Conservation (phyloP, 23 tunicate genomes). For the Diplosoma virens region DNA sequence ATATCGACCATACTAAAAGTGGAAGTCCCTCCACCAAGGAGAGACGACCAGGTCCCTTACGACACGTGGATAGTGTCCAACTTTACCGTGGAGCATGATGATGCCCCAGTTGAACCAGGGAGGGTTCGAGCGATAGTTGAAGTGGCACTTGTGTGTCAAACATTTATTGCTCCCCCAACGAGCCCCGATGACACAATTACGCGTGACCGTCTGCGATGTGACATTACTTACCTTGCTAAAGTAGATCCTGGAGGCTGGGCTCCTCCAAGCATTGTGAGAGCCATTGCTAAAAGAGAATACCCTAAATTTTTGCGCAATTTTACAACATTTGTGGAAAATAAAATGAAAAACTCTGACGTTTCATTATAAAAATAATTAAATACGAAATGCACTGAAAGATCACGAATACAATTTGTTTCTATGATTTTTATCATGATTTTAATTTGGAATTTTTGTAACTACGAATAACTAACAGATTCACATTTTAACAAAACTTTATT, state of each 20-base stretch:
- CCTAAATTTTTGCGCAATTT: conserved; percentile 75
- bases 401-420: too few species aligned
- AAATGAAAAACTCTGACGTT: conserved; percentile 52
- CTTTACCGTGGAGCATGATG: conserved; percentile 65
- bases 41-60: conserved; percentile 23
- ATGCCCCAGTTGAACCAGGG: conserved; percentile 30
- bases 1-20: conserved; percentile 60
- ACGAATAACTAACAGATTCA: too few species aligned
- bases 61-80: conserved; percentile 87
- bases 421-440: too few species aligned
- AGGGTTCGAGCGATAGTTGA: conserved; percentile 67
- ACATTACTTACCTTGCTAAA: conserved; percentile 77
- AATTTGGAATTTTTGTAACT: too few species aligned
- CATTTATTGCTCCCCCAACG: conserved; percentile 56
- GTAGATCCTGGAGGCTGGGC: conserved; percentile 97
- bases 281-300: conserved; percentile 80
- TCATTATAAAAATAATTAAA: too few species aligned
- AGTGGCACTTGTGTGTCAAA: conserved; percentile 76
- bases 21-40: conserved; percentile 9
- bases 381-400: too few species aligned
- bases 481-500: too few species aligned
- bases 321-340: conserved; percentile 68
- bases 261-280: conserved; percentile 58
- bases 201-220: conserved; percentile 62
- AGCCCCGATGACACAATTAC: conserved; percentile 35